These are phyloP conservation scores for Megaleporinus macrocephalus DNA, from an alignment of 2,113 vertebrate species.

Conservation along the genomic window DNA sequence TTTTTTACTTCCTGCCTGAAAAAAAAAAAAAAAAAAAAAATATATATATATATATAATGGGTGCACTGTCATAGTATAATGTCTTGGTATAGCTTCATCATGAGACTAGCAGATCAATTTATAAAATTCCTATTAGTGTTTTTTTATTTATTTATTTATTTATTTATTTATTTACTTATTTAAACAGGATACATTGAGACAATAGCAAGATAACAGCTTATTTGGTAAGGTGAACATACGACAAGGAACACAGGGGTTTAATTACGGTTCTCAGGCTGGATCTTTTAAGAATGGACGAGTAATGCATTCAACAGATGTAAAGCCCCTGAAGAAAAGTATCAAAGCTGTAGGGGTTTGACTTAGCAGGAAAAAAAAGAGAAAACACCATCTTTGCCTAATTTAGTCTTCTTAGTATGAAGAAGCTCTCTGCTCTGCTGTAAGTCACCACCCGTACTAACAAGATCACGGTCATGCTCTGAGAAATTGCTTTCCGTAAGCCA, in stretches of 20 bases:
- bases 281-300: constrained; percentile 12
- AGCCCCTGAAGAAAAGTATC: constrained; percentile 23
- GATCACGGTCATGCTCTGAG: constrained; percentile 37
- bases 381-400: constrained; percentile 31
- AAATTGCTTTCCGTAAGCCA: constrained; percentile 48
- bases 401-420: constrained; percentile 33
- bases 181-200: too few species aligned
- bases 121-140: too few species aligned
- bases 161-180: too few species aligned
- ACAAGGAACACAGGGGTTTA: not conserved
- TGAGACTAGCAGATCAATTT: too few species aligned
- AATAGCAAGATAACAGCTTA: not conserved
- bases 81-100: too few species aligned
- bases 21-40: too few species aligned
- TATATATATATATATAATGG: too few species aligned
- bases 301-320: constrained; percentile 33
- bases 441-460: constrained; percentile 38
- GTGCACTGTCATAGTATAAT: too few species aligned
- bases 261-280: constrained; percentile 19
- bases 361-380: not conserved
- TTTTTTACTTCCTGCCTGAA: too few species aligned
- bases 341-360: constrained; percentile 9
- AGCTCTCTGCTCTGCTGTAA: constrained; percentile 33
- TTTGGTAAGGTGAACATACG: not conserved
- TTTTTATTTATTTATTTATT: too few species aligned